phyloP scores from a whole-genome alignment of 2,797 vertebrate genomes.

The Labeo calbasu region DNA sequence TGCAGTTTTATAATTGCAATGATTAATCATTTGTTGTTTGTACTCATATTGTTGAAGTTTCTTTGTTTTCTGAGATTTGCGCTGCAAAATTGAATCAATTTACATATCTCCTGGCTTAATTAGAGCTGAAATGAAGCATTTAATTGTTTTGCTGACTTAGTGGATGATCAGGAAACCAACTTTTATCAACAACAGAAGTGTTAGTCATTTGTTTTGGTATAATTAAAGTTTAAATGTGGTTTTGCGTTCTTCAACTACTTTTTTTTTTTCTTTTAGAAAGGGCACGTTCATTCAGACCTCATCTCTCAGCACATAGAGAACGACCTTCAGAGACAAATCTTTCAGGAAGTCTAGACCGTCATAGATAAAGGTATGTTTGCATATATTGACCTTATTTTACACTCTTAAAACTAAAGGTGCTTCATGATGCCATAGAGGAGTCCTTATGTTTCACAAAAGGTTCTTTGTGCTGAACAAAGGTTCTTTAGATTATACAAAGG shows the following conservation, averaged over 20 bases:
- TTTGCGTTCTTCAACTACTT: not conserved
- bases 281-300: conserved; percentile 11
- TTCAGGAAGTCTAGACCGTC: conserved; percentile 10
- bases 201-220: not conserved
- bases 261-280: conserved; percentile 4
- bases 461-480: too few species aligned
- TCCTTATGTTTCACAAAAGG: too few species aligned
- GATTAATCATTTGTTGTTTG: conserved; percentile 19
- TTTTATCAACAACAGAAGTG: too few species aligned
- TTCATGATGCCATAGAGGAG: too few species aligned
- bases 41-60: not conserved
- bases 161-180: not conserved
- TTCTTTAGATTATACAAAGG: too few species aligned
- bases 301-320: not conserved
- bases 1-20: conserved; percentile 3
- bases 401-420: too few species aligned
- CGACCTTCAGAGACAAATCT: conserved; percentile 15
- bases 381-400: not conserved
- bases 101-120: not conserved
- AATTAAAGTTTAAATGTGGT: not conserved
- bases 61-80: not conserved
- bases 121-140: not conserved
- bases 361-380: conserved; percentile 4
- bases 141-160: not conserved
- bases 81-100: not conserved